phyloP scores from a whole-genome alignment of 1,140 invertebrate species.

The Cheumatopsyche charites region DNA sequence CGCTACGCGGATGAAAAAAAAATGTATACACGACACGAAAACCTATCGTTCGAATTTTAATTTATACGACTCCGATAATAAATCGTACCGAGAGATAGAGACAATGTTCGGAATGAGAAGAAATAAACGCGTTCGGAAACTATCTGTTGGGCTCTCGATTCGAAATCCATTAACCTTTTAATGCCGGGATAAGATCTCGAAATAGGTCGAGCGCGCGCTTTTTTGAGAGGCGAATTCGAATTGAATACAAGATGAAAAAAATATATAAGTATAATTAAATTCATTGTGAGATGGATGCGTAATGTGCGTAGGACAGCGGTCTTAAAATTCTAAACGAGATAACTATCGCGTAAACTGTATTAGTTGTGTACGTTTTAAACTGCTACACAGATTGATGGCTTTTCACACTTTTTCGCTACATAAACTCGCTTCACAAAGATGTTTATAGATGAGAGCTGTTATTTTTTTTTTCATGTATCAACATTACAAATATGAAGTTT shows the following conservation, averaged over 20 bases:
- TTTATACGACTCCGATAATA: slow-evolving; percentile 12
- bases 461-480: neutral
- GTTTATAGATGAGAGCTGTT: neutral
- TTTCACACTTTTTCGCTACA: neutral
- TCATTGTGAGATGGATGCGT: neutral
- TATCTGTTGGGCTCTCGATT: slow-evolving; percentile 2
- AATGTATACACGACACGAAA: neutral
- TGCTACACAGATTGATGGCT: neutral
- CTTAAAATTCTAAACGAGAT: too few relatives aligned
- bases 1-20: neutral
- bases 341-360: too few relatives aligned
- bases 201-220: slow-evolving; percentile 18
- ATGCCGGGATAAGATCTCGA: slow-evolving; percentile 16
- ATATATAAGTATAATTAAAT: neutral
- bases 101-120: neutral
- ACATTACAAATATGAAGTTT: neutral
- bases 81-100: slow-evolving; percentile 6
- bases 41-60: neutral
- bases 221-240: slow-evolving; percentile 17
- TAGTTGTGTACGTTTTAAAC: neutral
- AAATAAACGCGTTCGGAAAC: neutral
- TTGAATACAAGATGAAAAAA: neutral
- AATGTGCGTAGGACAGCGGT: too few relatives aligned
- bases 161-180: slow-evolving; percentile 28
- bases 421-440: neutral